Evolutionary conservation across 2,113 vertebrate genomes (phyloP).

Genomic region (Isichthys henryi): DNA sequence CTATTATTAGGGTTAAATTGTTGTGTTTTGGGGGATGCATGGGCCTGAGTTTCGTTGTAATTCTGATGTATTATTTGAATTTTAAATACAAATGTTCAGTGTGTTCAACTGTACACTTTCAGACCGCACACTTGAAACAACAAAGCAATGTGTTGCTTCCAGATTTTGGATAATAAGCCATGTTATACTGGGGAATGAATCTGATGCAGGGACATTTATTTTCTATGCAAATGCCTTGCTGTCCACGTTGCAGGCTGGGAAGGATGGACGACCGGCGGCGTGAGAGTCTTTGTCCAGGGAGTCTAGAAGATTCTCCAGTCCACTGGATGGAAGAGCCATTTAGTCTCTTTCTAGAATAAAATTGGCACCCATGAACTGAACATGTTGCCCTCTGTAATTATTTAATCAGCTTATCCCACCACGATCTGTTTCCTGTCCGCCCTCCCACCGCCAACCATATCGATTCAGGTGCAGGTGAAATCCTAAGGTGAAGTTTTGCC

Average conservation of each 20-base stretch:
- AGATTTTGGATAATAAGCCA: not conserved
- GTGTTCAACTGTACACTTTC: not conserved
- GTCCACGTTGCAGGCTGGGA: not conserved
- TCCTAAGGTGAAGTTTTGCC: not conserved
- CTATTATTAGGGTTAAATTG: not conserved
- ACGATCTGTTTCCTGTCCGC: not conserved
- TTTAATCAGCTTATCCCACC: not conserved
- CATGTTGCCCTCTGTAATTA: not conserved
- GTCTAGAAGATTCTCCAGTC: not conserved
- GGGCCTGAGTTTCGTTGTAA: not conserved
- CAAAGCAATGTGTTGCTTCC: not conserved
- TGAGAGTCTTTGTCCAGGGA: not conserved
- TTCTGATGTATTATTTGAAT: not conserved
- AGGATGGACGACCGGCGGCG: not conserved
- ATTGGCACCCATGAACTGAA: not conserved
- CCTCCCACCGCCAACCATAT: not conserved
- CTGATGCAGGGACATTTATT: not conserved
- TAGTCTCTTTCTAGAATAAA: not conserved
- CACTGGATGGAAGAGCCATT: not conserved
- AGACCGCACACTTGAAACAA: not conserved
- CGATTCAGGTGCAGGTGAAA: not conserved
- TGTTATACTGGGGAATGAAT: not conserved
- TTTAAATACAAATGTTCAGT: not conserved
- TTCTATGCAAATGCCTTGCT: not conserved
- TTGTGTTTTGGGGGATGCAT: not conserved